Base-by-base conservation (phyloP, 1,140 invertebrate genomes). In the Colletes gigas region DNA sequence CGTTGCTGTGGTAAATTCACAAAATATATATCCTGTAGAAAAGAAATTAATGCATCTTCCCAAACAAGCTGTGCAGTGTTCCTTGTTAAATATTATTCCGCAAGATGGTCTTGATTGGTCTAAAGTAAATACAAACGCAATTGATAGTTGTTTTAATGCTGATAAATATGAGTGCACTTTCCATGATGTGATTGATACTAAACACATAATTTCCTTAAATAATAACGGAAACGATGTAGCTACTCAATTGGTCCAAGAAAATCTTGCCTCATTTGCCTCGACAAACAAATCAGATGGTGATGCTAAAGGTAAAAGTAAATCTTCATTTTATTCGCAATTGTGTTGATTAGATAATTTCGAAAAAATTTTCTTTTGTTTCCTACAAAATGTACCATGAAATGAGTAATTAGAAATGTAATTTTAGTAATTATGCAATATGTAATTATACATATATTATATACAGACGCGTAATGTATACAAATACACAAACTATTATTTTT, bases 1-100 rank as follows among this genome's bases (percentile, higher is more conserved):
- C 88, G 93, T 93, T 44, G 94, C 94, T 44, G 90, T 94, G 0
- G 95, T 96, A 0, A 92, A 94, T 52, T 89, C 91, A 0, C 93
- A 91, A 70, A 94, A 96, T 85, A 94, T 97, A 1, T 97, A 95
- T 94, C 94, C 94, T 19, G 92, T 97, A 39, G 95, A 96, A 71
- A 93, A 93, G 44, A 94, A 95, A 80, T 95, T 96, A 44, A 94
- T 96, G 87, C 91, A 93, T n/a, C 82, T 97, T 12, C 96, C 96
- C 0, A 95, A 94, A 68, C 95, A 97, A 93, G 96, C 96, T 0
- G 92, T 96, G 5, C 93, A 94, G 21, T 97, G 96, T 89, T 92
- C 94, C 0, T 90, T 97, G 21, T 89, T 93, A 17, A 94, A 94
- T 54, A 93, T 97, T 4, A 79, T 92, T 15, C 94, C 95, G 3